Evolutionary conservation across 1,140 invertebrate species (phyloP).

Genomic region (Zaprionus tsacasi): DNA sequence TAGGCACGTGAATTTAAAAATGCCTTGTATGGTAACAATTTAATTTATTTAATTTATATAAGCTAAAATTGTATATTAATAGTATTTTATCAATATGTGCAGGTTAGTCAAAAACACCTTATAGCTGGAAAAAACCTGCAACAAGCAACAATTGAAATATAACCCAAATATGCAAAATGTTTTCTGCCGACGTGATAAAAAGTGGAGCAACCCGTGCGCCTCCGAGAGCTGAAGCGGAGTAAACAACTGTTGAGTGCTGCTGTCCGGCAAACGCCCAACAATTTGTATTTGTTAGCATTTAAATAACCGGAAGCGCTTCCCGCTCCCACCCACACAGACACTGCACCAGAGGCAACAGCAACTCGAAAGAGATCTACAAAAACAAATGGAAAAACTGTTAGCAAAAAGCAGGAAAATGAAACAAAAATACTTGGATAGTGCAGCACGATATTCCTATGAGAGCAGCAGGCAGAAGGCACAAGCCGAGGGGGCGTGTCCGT

Average conservation of each 20-base stretch:
- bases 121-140: background rate
- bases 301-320: slow-evolving; percentile 75
- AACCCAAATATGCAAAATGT: slow-evolving; percentile 56
- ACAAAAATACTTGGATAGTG: slow-evolving; percentile 35
- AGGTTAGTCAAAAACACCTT: background rate
- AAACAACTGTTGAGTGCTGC: slow-evolving; percentile 77
- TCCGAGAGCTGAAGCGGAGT: slow-evolving; percentile 31
- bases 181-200: slow-evolving; percentile 35
- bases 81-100: no score
- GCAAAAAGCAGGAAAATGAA: slow-evolving; percentile 38
- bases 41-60: no score
- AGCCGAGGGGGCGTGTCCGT: slow-evolving; percentile 11
- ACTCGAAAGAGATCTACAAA: slow-evolving; percentile 24
- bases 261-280: slow-evolving; percentile 60
- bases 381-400: slow-evolving; percentile 39
- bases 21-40: no score
- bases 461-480: background rate
- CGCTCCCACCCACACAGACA: slow-evolving; percentile 9
- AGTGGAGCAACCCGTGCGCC: slow-evolving; percentile 13
- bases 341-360: slow-evolving; percentile 35
- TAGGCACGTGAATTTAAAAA: background rate
- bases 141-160: slow-evolving; percentile 49
- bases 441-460: background rate
- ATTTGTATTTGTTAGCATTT: slow-evolving; percentile 80
- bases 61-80: no score